A percentile compares a stretch with the other conserved stretches of the same genome.
Conservation (phyloP, 1,140 invertebrate genomes). For the Euschistus heros region DNA sequence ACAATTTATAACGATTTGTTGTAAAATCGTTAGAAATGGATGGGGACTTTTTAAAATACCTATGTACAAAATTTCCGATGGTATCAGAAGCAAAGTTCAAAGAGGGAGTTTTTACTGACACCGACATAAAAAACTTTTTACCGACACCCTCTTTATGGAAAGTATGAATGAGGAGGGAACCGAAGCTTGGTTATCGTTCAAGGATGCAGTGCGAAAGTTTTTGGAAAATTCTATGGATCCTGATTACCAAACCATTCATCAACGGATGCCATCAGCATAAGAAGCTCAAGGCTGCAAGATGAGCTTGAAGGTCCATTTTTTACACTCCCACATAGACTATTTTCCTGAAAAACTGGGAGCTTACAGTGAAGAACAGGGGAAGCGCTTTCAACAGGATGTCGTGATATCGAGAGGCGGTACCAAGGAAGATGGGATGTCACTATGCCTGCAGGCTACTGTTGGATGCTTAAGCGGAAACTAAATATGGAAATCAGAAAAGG, state of each 20-base stretch:
- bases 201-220: not conserved
- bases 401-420: no score
- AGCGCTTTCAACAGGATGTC: no score
- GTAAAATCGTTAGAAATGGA: not conserved
- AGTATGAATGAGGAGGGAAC: not conserved
- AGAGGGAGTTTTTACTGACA: not conserved
- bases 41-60: not conserved
- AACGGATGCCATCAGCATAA: not conserved
- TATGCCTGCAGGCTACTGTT: no score
- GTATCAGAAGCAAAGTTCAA: no score
- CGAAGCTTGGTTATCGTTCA: not conserved
- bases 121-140: not conserved
- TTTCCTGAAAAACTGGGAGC: not conserved
- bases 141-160: not conserved
- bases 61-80: no score
- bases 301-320: not conserved
- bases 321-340: no score
- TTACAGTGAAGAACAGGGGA: not conserved
- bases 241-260: not conserved
- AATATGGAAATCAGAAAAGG: no score
- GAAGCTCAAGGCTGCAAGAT: not conserved
- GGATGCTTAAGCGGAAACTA: no score
- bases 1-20: not conserved
- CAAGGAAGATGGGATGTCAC: no score
- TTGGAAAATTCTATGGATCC: not conserved